phyloP scores from a whole-genome alignment of 2,797 vertebrate species.

The Meda fulgida region DNA sequence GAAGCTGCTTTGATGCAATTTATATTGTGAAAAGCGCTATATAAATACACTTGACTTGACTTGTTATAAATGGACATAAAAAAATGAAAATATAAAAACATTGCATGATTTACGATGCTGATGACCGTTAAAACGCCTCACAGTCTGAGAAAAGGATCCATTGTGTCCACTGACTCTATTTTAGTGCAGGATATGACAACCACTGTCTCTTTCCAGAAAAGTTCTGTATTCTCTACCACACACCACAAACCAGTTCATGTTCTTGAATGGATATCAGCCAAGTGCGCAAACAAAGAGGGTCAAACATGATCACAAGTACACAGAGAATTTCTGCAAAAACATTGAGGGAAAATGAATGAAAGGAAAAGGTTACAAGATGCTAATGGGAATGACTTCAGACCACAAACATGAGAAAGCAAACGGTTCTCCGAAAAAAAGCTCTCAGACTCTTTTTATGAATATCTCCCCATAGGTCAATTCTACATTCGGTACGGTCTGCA shows the following conservation, averaged over 20 bases:
- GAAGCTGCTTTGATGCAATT: too few species aligned
- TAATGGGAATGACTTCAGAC: slow-evolving; percentile 10
- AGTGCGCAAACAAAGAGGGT: not conserved
- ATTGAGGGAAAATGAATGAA: not conserved
- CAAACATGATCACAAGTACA: not conserved
- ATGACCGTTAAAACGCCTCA: too few species aligned
- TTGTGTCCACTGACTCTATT: not conserved
- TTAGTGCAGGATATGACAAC: slow-evolving; percentile 2
- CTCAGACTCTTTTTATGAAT: not conserved
- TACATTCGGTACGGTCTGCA: not conserved
- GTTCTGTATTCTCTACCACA: not conserved
- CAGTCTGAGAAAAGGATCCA: too few species aligned
- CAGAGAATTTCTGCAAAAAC: not conserved
- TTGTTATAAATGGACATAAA: too few species aligned
- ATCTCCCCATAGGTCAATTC: not conserved
- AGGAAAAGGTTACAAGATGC: slow-evolving; percentile 11
- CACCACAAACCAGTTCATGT: too few species aligned
- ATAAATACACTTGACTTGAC: too few species aligned
- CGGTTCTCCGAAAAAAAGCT: not conserved
- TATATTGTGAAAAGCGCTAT: too few species aligned
- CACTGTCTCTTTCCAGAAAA: not conserved
- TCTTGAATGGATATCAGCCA: not conserved
- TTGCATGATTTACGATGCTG: too few species aligned
- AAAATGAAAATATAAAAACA: too few species aligned
- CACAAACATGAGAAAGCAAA: slow-evolving; percentile 7